These are phyloP conservation scores for Heptranchias perlo DNA, from an alignment of 2,113 vertebrate species.

Conservation along the genomic window DNA sequence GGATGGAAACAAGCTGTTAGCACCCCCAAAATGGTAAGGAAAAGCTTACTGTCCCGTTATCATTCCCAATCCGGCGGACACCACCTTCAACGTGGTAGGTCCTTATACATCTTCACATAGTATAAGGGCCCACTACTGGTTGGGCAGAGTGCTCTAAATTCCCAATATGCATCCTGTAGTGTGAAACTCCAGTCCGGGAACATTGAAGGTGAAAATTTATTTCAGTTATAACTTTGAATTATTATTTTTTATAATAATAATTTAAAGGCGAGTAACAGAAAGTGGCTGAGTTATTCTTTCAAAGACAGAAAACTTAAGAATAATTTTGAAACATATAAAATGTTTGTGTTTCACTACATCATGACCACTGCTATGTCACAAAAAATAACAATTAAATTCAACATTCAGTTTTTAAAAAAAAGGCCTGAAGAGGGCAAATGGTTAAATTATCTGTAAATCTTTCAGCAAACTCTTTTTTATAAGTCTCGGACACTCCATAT, in stretches of 20 bases:
- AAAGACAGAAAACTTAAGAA: not conserved
- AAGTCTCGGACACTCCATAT: slow-evolving; percentile 25
- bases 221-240: not conserved
- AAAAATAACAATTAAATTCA: not conserved
- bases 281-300: not conserved
- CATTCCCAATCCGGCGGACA: not conserved
- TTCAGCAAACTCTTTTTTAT: slow-evolving; percentile 20
- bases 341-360: not conserved
- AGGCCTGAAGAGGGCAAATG: not conserved
- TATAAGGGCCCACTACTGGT: not conserved
- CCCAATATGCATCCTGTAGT: not conserved
- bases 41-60: not conserved
- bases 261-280: not conserved
- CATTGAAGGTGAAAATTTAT: not conserved
- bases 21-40: not conserved
- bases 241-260: not conserved
- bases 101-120: not conserved
- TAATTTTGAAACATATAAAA: not conserved
- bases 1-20: not conserved
- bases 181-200: not conserved
- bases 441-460: slow-evolving; percentile 34
- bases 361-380: not conserved
- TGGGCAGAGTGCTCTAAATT: not conserved
- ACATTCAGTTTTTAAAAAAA: not conserved
- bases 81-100: not conserved